Evolutionary conservation across 2,113 vertebrate genomes (phyloP).

Genomic region (Proterorhinus semilunaris): DNA sequence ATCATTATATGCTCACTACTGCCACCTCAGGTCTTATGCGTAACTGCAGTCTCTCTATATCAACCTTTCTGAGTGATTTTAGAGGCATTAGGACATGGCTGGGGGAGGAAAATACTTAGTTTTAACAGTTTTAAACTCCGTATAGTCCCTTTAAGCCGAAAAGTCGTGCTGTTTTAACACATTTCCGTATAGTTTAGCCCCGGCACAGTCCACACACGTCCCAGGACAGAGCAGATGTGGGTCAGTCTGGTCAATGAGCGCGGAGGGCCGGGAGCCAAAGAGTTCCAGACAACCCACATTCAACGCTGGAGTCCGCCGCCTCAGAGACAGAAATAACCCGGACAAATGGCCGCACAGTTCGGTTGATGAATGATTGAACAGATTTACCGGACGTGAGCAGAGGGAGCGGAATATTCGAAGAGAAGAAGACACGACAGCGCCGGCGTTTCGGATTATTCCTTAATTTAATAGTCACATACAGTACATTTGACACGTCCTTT

Average conservation of each 20-base stretch:
- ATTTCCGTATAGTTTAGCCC: too few species aligned
- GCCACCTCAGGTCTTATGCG: too few species aligned
- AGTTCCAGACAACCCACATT: slow-evolving; percentile 31
- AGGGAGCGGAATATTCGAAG: neutral
- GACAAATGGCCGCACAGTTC: too few species aligned
- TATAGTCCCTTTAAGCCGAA: too few species aligned
- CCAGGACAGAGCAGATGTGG: slow-evolving; percentile 36
- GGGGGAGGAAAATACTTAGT: too few species aligned
- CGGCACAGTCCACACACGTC: slow-evolving; percentile 10
- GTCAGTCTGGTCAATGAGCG: slow-evolving; percentile 49
- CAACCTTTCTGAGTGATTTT: too few species aligned
- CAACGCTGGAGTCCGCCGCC: slow-evolving; percentile 18
- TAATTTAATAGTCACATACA: slow-evolving; percentile 73
- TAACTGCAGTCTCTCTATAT: too few species aligned
- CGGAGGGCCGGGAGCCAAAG: slow-evolving; percentile 34
- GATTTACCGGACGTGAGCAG: neutral
- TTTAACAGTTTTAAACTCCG: too few species aligned
- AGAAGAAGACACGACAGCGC: neutral
- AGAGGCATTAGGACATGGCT: too few species aligned
- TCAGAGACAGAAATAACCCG: slow-evolving; percentile 3
- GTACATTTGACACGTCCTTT: slow-evolving; percentile 65
- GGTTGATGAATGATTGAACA: too few species aligned
- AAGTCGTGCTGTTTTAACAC: too few species aligned
- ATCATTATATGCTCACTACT: too few species aligned
- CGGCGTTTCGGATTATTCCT: slow-evolving; percentile 32